phyloP scores from a whole-genome alignment of 37 sponge, comb jelly and placozoan genomes.

The Geodia barretti region DNA sequence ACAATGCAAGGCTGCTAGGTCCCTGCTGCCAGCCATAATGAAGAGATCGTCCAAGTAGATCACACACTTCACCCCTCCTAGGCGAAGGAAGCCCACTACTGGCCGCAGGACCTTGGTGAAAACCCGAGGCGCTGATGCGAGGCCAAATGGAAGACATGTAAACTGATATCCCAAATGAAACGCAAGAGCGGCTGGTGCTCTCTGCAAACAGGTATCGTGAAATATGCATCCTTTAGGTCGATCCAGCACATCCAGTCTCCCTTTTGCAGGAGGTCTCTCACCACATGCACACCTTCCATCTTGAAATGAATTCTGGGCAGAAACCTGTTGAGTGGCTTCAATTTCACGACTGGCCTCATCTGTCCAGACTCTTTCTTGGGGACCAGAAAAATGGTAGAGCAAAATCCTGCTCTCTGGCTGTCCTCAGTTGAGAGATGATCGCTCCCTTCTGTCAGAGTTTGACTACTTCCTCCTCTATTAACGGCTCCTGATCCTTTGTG shows the following conservation, averaged over 20 bases:
- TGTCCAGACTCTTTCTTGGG: slow-evolving; percentile 51
- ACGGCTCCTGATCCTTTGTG: not conserved
- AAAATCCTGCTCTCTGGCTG: slow-evolving; percentile 13
- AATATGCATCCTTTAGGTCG: slow-evolving; percentile 30
- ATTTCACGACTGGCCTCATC: not conserved
- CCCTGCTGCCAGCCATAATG: slow-evolving; percentile 18
- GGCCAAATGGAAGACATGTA: slow-evolving; percentile 15
- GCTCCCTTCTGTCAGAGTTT: slow-evolving; percentile 23
- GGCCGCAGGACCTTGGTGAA: slow-evolving; percentile 38
- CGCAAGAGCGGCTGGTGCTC: slow-evolving; percentile 3
- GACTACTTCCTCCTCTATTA: not conserved
- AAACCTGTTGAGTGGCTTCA: not conserved
- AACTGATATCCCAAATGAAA: slow-evolving; percentile 18
- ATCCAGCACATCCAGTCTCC: slow-evolving; percentile 14
- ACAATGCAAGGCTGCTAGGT: not conserved
- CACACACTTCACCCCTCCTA: not conserved
- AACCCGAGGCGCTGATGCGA: slow-evolving; percentile 12
- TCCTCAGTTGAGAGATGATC: not conserved
- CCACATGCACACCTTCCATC: slow-evolving; percentile 25
- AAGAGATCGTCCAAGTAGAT: slow-evolving; percentile 45
- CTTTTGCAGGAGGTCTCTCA: slow-evolving; percentile 20
- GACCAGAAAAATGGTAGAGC: slow-evolving; percentile 44
- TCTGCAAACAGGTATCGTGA: slow-evolving; percentile 9
- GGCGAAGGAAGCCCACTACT: slow-evolving; percentile 1
- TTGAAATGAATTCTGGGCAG: slow-evolving; percentile 15